Base-by-base conservation (phyloP, 1,140 invertebrate species). In the Anthonomus grandis region DNA sequence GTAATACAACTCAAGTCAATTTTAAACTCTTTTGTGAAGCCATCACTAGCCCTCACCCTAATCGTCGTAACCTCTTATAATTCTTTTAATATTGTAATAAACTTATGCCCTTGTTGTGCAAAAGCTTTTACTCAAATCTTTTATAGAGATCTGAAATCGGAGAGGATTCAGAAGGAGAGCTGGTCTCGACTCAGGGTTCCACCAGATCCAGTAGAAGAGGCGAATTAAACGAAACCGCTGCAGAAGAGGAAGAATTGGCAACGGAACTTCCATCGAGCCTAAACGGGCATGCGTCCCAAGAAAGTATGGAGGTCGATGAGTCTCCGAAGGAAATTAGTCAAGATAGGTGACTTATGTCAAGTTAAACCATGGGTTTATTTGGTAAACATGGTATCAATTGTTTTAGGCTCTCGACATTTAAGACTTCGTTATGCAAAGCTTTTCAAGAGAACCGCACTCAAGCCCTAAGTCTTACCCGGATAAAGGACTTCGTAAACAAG, bases 381-480 rank as follows among this genome's bases (percentile, higher is more conserved):
- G n/a, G n/a, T n/a, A n/a, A n/a, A n/a, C n/a, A n/a, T n/a, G n/a
- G n/a, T n/a, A n/a, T n/a, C n/a, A n/a, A n/a, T n/a, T n/a, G 65
- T 75, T 75, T 38, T 64, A 86, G 85, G 59, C 73, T 87, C 6
- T 66, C 75, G 3, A 57, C 76, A 0, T 91, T 91, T 71, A 84
- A 84, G 65, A 78, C 76, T 3, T 76, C 77, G 0, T 66, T 91
- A 6, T 78, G 83, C 39, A 77, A 80, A 37, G 62, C 87, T 23
- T 92, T 91, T 75, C 77, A 81, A 37, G 81, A 86, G 41, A 81
- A 85, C 62, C 76, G 86, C n/a, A 77, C 82, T 12, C 83, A 87
- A 66, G 83, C 83, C 0, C 70, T 92, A 0, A 68, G 81, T 0
- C 66, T 90, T 12, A 64, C 68, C 0, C 79, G 79, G 38, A 76